Evolutionary conservation across 2,113 vertebrate genomes (phyloP).

Genomic region (Alligator sinensis): DNA sequence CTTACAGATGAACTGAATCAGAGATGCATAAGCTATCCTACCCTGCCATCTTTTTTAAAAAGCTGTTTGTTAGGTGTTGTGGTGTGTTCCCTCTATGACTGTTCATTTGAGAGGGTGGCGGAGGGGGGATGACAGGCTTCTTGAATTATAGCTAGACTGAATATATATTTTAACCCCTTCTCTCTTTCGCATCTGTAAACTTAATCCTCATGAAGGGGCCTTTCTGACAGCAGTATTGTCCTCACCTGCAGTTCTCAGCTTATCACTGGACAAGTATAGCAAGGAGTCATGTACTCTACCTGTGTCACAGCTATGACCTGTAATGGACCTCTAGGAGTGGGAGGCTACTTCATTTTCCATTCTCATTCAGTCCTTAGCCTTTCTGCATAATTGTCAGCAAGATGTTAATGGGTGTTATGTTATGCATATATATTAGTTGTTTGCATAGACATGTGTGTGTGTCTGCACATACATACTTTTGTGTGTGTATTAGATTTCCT

Average conservation of each 20-base stretch:
- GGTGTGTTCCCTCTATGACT: background rate
- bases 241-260: fast-evolving
- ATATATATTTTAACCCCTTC: background rate
- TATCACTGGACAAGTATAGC: fast-evolving
- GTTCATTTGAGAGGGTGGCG: background rate
- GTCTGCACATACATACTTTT: background rate
- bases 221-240: background rate
- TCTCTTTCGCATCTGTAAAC: fast-evolving
- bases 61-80: background rate
- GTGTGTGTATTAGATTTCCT: background rate
- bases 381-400: background rate
- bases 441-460: background rate
- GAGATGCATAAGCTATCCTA: no score
- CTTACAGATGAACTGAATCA: no score
- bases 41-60: no score
- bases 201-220: fast-evolving
- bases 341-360: background rate
- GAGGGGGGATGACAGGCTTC: no score
- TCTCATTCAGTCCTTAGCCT: background rate
- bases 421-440: background rate
- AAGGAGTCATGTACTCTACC: background rate
- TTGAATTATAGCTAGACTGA: background rate
- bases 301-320: background rate
- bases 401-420: background rate
- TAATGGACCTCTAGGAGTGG: background rate